A percentile compares a stretch with the other conserved stretches of the same genome.
Conservation (phyloP, 2,888 invertebrate species). For the Nudaria mundana region DNA sequence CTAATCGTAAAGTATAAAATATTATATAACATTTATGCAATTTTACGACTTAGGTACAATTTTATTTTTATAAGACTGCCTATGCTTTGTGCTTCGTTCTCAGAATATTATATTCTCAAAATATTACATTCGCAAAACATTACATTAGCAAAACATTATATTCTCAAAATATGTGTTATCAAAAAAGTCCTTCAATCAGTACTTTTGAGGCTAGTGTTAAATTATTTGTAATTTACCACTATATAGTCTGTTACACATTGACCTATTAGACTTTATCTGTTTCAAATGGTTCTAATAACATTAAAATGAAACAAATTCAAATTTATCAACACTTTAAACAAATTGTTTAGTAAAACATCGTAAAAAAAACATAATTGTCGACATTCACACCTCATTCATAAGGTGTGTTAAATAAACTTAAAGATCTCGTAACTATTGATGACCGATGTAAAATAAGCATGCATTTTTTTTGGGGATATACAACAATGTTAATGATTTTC, state of each 20-base stretch:
- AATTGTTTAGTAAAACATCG: conserved; percentile 5
- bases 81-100: too few relatives aligned
- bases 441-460: neutral
- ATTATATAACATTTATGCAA: too few relatives aligned
- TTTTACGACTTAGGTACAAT: too few relatives aligned
- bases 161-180: too few relatives aligned
- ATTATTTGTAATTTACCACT: neutral
- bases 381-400: conserved; percentile 8
- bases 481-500: neutral
- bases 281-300: neutral
- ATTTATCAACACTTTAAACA: conserved; percentile 4
- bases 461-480: too few relatives aligned
- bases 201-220: too few relatives aligned
- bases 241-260: neutral
- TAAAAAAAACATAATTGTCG: conserved; percentile 8
- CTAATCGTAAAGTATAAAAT: too few relatives aligned
- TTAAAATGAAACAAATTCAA: conserved; percentile 3
- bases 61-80: too few relatives aligned
- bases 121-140: too few relatives aligned
- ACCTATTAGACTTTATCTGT: conserved; percentile 6
- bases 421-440: conserved; percentile 1
- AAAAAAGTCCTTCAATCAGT: too few relatives aligned
- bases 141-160: too few relatives aligned
- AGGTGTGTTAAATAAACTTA: conserved; percentile 2
- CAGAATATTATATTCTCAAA: too few relatives aligned